Percentiles rank a stretch among this genome's conserved stretches.
Evolutionary conservation across 2,888 invertebrate genomes (phyloP).

Genomic region (Drosophila rubida): DNA sequence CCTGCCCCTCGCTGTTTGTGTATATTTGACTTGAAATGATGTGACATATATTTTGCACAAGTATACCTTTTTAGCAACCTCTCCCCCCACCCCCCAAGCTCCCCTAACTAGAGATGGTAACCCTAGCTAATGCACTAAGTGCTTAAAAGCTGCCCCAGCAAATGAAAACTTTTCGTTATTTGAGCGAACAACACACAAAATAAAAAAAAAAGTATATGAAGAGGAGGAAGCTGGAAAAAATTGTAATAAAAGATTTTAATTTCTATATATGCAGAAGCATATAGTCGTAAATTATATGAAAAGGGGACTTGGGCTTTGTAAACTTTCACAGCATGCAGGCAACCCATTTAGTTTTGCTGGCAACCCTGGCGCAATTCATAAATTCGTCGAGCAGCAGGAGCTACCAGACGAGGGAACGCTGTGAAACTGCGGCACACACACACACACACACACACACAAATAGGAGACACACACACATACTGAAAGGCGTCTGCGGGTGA

Average conservation of each 20-base stretch:
- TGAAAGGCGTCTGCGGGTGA: slow-evolving; percentile 13
- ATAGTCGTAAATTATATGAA: slow-evolving; percentile 60
- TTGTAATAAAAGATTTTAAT: slow-evolving; percentile 57
- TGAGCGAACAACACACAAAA: slow-evolving; percentile 38
- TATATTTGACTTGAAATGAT: slow-evolving; percentile 7
- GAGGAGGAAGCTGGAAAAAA: slow-evolving; percentile 13
- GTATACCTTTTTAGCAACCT: no score
- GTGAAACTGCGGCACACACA: slow-evolving; percentile 7
- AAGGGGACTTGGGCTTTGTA: slow-evolving; percentile 67
- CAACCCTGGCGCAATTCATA: slow-evolving; percentile 61
- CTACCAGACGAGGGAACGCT: background rate
- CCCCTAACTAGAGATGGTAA: background rate
- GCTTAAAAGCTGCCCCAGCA: slow-evolving; percentile 36
- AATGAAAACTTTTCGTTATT: slow-evolving; percentile 54
- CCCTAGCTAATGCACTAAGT: slow-evolving; percentile 37
- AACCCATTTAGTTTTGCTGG: slow-evolving; percentile 53
- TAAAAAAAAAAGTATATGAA: slow-evolving; percentile 1
- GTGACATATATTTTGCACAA: slow-evolving; percentile 9
- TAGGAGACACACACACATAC: slow-evolving; percentile 45
- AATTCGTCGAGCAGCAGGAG: slow-evolving; percentile 44
- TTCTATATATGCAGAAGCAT: slow-evolving; percentile 46
- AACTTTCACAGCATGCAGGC: slow-evolving; percentile 65
- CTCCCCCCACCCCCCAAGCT: background rate
- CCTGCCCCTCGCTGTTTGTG: slow-evolving; percentile 3
- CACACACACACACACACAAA: slow-evolving; percentile 35